Percentiles rank a stretch among this genome's conserved stretches.
Evolutionary conservation across 2,113 vertebrate genomes (phyloP).

Genomic region (Cryptotis parvus): DNA sequence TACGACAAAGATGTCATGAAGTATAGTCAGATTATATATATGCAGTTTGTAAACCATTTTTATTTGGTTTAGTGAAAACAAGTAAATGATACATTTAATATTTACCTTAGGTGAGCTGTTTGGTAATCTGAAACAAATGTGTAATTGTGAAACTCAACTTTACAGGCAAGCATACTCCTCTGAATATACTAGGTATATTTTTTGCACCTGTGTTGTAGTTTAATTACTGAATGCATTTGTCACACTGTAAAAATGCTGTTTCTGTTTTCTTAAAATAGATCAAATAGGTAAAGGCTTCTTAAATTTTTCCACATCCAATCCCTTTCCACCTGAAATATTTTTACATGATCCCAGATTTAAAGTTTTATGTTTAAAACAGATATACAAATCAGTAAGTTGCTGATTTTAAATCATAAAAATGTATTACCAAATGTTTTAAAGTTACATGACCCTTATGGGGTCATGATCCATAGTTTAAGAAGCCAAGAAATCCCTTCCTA

Average conservation of each 20-base stretch:
- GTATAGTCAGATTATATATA: constrained; percentile 55
- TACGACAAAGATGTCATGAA: constrained; percentile 68
- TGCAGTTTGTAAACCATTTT: constrained; percentile 49
- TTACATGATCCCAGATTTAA: too few relatives aligned
- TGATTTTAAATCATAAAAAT: too few relatives aligned
- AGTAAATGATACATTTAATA: not conserved
- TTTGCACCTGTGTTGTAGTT: not conserved
- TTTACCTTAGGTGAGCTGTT: not conserved
- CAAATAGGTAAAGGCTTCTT: not conserved
- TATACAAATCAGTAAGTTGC: too few relatives aligned
- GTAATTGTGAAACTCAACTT: not conserved
- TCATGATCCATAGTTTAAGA: too few relatives aligned
- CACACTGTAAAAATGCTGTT: not conserved
- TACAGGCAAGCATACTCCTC: not conserved
- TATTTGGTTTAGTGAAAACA: constrained; percentile 65
- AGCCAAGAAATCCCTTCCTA: too few relatives aligned
- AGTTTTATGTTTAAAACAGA: too few relatives aligned
- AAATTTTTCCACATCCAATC: too few relatives aligned
- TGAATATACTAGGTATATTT: not conserved
- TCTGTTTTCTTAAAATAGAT: not conserved
- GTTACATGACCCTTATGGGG: too few relatives aligned
- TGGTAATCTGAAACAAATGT: constrained; percentile 39
- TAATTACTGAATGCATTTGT: not conserved
- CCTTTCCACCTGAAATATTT: too few relatives aligned
- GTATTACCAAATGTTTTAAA: too few relatives aligned